These are phyloP conservation scores for Subacronicta megacephala DNA, from an alignment of 2,888 invertebrate genomes.

Conservation along the genomic window DNA sequence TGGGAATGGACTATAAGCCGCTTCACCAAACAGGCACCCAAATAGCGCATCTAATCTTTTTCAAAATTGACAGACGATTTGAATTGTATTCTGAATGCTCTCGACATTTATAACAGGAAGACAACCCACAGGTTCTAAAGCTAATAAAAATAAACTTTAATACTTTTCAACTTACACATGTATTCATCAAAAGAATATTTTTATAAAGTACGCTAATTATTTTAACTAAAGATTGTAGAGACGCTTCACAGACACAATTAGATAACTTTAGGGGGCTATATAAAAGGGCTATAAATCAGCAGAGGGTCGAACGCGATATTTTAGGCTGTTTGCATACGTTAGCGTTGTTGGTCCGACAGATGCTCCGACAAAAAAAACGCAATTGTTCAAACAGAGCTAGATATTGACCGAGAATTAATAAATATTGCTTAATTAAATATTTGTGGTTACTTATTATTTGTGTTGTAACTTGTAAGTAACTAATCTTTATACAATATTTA, in stretches of 20 bases:
- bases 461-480: too few species aligned
- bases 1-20: too few species aligned
- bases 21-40: background rate
- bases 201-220: slow-evolving; percentile 82
- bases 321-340: slow-evolving; percentile 64
- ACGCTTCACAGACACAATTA: slow-evolving; percentile 80
- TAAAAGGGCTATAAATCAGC: slow-evolving; percentile 84
- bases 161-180: slow-evolving; percentile 38
- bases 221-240: slow-evolving; percentile 77
- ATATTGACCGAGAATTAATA: background rate
- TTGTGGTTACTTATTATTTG: too few species aligned
- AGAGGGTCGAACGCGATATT: slow-evolving; percentile 78
- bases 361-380: slow-evolving; percentile 44
- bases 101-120: slow-evolving; percentile 43
- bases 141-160: slow-evolving; percentile 47
- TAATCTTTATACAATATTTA: too few species aligned
- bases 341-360: slow-evolving; percentile 28
- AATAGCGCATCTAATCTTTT: background rate
- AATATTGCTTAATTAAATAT: too few species aligned
- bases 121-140: slow-evolving; percentile 2
- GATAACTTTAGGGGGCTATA: slow-evolving; percentile 85
- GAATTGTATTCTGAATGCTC: slow-evolving; percentile 1
- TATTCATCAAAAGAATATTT: slow-evolving; percentile 67
- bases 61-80: background rate
- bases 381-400: background rate